Percentiles rank a stretch among this genome's conserved stretches.
These are phyloP conservation scores for Heliconius hewitsoni DNA, from an alignment of 1,140 invertebrate genomes.

Conservation along the genomic window DNA sequence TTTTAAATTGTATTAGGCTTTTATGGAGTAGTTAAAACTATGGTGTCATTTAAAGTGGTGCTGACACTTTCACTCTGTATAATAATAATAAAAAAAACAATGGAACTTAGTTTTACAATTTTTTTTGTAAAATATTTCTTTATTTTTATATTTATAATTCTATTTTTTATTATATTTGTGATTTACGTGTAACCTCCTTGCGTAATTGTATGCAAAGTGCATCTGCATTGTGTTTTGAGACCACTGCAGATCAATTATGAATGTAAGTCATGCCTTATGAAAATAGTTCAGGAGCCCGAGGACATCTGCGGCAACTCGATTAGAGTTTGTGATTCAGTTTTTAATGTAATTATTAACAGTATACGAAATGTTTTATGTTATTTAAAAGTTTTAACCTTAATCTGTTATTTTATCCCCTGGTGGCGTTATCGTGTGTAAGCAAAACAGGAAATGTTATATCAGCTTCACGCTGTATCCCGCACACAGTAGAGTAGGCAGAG, in stretches of 20 bases:
- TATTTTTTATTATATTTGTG: not conserved
- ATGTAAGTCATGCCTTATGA: slow-evolving; percentile 26
- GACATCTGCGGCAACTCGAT: slow-evolving; percentile 36
- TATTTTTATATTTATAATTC: not conserved
- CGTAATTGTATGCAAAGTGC: not conserved
- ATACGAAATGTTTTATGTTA: slow-evolving; percentile 26
- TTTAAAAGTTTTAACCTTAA: slow-evolving; percentile 26
- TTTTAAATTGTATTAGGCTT: no score
- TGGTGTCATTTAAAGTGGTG: no score
- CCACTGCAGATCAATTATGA: slow-evolving; percentile 16
- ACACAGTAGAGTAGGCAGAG: no score
- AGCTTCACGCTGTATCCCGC: no score
- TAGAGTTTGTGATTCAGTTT: slow-evolving; percentile 31
- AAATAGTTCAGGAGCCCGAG: slow-evolving; percentile 29
- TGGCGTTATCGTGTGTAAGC: not conserved
- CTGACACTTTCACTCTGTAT: no score
- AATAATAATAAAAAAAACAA: no score
- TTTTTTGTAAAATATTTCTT: no score
- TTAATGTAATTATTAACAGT: slow-evolving; percentile 25
- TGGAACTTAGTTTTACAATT: no score
- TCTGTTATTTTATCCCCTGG: slow-evolving; percentile 23
- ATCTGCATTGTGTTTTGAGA: slow-evolving; percentile 2
- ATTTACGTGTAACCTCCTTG: not conserved
- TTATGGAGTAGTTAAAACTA: no score
- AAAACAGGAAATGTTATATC: not conserved